Percentiles rank a stretch among this genome's conserved stretches.
Evolutionary conservation across 2,113 vertebrate species (phyloP).

Genomic region (Lepisosteus osseus): DNA sequence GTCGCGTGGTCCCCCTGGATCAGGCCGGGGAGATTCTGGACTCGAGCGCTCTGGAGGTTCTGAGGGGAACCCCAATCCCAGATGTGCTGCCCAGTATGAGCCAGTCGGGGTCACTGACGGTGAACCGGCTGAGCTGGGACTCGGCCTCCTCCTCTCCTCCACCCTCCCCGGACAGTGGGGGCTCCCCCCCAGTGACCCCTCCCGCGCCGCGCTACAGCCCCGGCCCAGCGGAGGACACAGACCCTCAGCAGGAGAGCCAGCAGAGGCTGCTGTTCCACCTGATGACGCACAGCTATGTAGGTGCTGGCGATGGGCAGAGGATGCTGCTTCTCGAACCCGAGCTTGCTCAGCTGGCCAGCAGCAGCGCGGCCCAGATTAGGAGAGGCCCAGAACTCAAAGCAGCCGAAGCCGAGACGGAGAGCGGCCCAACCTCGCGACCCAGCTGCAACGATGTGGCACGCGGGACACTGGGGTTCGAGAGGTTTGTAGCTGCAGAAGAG

Average conservation of each 20-base stretch:
- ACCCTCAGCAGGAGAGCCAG: slow-evolving; percentile 35
- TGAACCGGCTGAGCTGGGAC: slow-evolving; percentile 47
- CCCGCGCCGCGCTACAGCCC: slow-evolving; percentile 26
- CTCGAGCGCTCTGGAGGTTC: slow-evolving; percentile 47
- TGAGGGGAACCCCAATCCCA: slow-evolving; percentile 68
- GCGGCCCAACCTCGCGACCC: not conserved
- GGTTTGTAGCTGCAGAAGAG: not conserved
- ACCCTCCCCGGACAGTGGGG: slow-evolving; percentile 30
- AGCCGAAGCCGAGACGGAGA: slow-evolving; percentile 7
- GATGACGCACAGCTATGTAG: slow-evolving; percentile 84
- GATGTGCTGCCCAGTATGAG: slow-evolving; percentile 68
- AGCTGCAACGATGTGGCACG: not conserved
- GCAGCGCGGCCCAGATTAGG: slow-evolving; percentile 2
- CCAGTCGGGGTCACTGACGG: slow-evolving; percentile 49
- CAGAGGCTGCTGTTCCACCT: slow-evolving; percentile 72
- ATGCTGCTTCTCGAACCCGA: slow-evolving; percentile 78
- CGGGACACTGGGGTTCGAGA: no score
- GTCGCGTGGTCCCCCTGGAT: slow-evolving; percentile 71
- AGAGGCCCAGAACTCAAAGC: not conserved
- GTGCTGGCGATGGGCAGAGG: slow-evolving; percentile 74
- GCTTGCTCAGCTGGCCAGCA: slow-evolving; percentile 46
- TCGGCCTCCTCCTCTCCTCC: slow-evolving; percentile 47
- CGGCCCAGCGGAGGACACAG: slow-evolving; percentile 30
- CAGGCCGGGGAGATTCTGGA: slow-evolving; percentile 65
- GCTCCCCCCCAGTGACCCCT: slow-evolving; percentile 25